Percentiles rank a stretch among this genome's conserved stretches.
Conservation (phyloP, 2,797 vertebrate species). For the Xyrichtys novacula region DNA sequence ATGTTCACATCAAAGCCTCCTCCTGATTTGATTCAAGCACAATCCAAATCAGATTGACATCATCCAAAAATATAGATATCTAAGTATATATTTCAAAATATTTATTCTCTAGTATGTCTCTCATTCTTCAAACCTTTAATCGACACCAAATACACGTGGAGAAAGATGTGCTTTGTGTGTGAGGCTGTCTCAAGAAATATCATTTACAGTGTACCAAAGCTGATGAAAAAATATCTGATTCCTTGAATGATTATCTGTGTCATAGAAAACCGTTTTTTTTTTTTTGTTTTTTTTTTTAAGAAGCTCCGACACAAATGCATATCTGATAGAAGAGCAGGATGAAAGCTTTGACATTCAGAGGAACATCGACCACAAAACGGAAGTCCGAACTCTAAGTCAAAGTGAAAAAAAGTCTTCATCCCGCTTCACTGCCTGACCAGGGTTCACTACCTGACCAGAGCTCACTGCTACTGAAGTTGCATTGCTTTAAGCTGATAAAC, state of each 20-base stretch:
- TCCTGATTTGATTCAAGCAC: constrained; percentile 73
- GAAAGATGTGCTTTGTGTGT: constrained; percentile 73
- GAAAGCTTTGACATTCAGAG: constrained; percentile 59
- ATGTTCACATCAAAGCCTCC: constrained; percentile 67
- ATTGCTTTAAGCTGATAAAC: constrained; percentile 56
- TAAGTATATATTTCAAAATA: constrained; percentile 79
- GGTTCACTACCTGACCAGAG: constrained; percentile 43
- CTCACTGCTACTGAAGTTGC: constrained; percentile 62
- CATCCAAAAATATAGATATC: constrained; percentile 81
- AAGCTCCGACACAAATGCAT: constrained; percentile 68
- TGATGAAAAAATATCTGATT: constrained; percentile 72
- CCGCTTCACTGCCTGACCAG: constrained; percentile 36
- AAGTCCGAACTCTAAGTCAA: constrained; percentile 52
- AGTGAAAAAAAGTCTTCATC: constrained; percentile 47
- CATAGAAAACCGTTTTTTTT: constrained; percentile 63
- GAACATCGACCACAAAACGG: constrained; percentile 23
- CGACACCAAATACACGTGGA: constrained; percentile 69
- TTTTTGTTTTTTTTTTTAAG: constrained; percentile 44
- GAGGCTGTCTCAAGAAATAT: constrained; percentile 71
- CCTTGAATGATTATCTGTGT: constrained; percentile 55
- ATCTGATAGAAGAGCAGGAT: constrained; percentile 55
- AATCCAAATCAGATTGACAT: constrained; percentile 74
- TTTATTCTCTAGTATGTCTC: constrained; percentile 73
- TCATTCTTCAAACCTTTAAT: constrained; percentile 71
- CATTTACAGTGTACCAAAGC: constrained; percentile 81